These are phyloP conservation scores for Chloroclysta siterata DNA, from an alignment of 2,888 invertebrate genomes.

Conservation along the genomic window DNA sequence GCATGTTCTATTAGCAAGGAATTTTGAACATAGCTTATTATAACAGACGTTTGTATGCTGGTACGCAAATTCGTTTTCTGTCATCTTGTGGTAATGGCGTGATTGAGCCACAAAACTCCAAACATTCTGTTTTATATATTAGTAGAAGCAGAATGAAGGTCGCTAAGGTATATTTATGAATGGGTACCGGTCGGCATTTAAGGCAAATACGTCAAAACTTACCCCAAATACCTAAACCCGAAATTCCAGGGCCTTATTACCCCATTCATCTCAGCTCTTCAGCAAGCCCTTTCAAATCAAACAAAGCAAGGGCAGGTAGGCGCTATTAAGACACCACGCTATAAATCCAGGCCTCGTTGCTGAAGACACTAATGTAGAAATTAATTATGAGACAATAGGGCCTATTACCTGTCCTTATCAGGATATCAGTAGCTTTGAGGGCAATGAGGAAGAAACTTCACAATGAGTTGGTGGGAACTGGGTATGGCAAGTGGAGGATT, in stretches of 20 bases:
- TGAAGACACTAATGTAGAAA: conserved; percentile 71
- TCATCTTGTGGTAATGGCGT: too few species aligned
- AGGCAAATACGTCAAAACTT: conserved; percentile 1
- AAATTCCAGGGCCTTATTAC: conserved; percentile 15
- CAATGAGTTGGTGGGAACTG: conserved; percentile 52
- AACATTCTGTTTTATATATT: too few species aligned
- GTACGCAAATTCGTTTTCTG: too few species aligned
- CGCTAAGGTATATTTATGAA: not conserved
- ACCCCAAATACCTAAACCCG: conserved; percentile 11
- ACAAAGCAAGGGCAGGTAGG: conserved; percentile 43
- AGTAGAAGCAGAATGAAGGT: too few species aligned
- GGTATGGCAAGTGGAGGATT: conserved; percentile 60
- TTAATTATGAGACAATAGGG: conserved; percentile 76
- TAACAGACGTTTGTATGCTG: too few species aligned
- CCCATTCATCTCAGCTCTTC: conserved; percentile 16
- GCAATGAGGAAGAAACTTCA: conserved; percentile 52
- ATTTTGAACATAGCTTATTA: too few species aligned
- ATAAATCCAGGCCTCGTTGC: conserved; percentile 50
- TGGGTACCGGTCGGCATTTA: not conserved
- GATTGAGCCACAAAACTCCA: too few species aligned
- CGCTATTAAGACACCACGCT: conserved; percentile 46
- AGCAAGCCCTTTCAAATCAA: conserved; percentile 40
- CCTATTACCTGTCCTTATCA: conserved; percentile 65
- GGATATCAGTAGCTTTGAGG: conserved; percentile 54
- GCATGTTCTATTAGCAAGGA: too few species aligned